Evolutionary conservation across 2,888 invertebrate species (phyloP), one percentile per base, ranked within the genome.

Genomic region (Zygothrica quintamaculata): DNA sequence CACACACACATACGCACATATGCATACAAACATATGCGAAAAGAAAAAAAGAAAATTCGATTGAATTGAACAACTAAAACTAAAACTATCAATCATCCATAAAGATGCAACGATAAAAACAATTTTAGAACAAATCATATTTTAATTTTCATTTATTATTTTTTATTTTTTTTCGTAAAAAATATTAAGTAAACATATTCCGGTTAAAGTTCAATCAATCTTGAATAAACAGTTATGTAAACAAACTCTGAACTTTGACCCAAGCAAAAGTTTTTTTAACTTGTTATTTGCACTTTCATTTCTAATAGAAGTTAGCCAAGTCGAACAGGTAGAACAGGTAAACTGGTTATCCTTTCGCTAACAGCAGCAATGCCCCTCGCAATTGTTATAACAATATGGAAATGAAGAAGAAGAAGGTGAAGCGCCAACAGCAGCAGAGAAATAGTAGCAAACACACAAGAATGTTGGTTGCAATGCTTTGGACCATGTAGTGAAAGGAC

Each of bases 301-400:
- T 46, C 11, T 16, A 50, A 16, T 37, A 12, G 51, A 51, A 34
- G 39, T 50, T 29, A 9, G 7, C 29, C 2, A 2, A 9, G 7
- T 29, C 9, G 29, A n/a, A 9, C 29, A 36, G 13, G n/a, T 3
- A n/a, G 3, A 25, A 42, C 34, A 42, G 47, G 36, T 39, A 42
- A 40, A 33, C 33, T 37, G 55, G 22, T 51, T 47, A 39, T 34
- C 36, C 44, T 62, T 18, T 36, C 11, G 53, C 36, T 48, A 69
- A 74, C 12, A 48, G 36, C 52, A 51, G 42, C 52, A 65, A 52
- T 47, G 51, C 47, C 68, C 77, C 74, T 77, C 74, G 74, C 58
- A 65, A 55, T 59, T 70, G 65, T 64, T 58, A 44, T 69, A 70
- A 34, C 0, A 6, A 22, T 25, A 4, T n/a, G 29, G n/a, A 3